Evolutionary conservation across 2,888 invertebrate genomes (phyloP).

Genomic region (Hirtodrosophila cameraria): DNA sequence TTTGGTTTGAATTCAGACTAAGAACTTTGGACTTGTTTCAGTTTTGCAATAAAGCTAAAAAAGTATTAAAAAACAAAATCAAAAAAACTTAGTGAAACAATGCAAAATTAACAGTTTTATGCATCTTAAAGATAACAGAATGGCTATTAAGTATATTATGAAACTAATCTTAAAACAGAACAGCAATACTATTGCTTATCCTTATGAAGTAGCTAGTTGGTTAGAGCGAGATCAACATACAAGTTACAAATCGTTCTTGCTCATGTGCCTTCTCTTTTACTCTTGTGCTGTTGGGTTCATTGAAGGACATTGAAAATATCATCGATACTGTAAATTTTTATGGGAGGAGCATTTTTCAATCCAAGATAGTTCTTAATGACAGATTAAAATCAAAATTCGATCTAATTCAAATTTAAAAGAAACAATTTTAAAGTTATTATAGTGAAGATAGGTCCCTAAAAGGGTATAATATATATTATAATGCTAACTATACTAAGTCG

Average conservation of each 20-base stretch:
- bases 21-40: neutral
- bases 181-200: conserved; percentile 6
- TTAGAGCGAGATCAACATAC: neutral
- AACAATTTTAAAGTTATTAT: too few species aligned
- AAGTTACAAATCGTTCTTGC: neutral
- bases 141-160: too few species aligned
- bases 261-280: neutral
- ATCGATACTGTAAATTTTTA: conserved; percentile 7
- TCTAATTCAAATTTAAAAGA: too few species aligned
- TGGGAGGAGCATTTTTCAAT: conserved; percentile 21
- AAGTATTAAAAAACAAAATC: too few species aligned
- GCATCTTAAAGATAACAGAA: too few species aligned
- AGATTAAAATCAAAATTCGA: too few species aligned
- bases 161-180: conserved; percentile 22
- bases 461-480: too few species aligned
- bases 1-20: conserved; percentile 65
- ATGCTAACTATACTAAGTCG: too few species aligned
- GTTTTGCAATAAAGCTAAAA: neutral
- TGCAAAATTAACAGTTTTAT: too few species aligned
- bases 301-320: conserved; percentile 1
- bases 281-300: neutral
- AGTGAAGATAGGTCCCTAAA: too few species aligned
- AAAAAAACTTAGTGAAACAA: too few species aligned
- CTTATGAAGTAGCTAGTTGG: neutral
- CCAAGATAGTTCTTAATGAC: too few species aligned